Evolutionary conservation across 92 coral and sea anemone species (phyloP).

Genomic region (Parazoanthus atlanticus): DNA sequence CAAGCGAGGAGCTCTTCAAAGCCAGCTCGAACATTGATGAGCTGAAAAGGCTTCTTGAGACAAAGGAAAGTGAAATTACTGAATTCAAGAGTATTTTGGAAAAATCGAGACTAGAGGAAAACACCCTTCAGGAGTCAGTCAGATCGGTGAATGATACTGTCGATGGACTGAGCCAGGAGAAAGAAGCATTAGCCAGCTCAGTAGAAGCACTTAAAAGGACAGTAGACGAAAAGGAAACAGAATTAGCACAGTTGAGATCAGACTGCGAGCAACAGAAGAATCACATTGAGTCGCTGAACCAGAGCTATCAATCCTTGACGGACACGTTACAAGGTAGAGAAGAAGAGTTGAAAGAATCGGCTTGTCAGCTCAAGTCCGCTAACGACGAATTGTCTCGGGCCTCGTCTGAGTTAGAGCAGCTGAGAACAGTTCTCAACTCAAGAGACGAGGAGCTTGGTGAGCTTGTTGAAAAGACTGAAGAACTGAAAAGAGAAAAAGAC

Average conservation of each 20-base stretch:
- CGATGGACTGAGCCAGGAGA: slow-evolving; percentile 32
- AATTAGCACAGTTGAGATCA: slow-evolving; percentile 48
- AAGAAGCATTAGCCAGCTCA: slow-evolving; percentile 5
- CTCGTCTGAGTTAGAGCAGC: slow-evolving; percentile 24
- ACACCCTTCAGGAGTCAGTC: slow-evolving; percentile 20
- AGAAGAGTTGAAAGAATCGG: slow-evolving; percentile 67
- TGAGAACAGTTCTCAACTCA: slow-evolving; percentile 17
- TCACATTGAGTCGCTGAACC: slow-evolving; percentile 50
- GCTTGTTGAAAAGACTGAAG: slow-evolving; percentile 32
- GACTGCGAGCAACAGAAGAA: slow-evolving; percentile 57
- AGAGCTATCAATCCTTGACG: slow-evolving; percentile 56
- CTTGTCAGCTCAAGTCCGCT: background rate
- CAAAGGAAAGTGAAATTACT: slow-evolving; percentile 54
- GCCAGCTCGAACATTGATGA: slow-evolving; percentile 61
- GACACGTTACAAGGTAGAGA: slow-evolving; percentile 68
- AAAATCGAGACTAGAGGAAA: slow-evolving; percentile 15
- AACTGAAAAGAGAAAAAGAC: slow-evolving; percentile 49
- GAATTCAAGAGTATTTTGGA: slow-evolving; percentile 50
- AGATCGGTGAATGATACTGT: slow-evolving; percentile 16
- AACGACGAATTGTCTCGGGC: slow-evolving; percentile 34
- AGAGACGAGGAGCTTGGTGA: slow-evolving; percentile 63
- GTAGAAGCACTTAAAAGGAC: slow-evolving; percentile 22
- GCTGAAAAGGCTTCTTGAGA: slow-evolving; percentile 51
- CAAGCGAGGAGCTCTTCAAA: slow-evolving; percentile 49
- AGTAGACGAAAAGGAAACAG: slow-evolving; percentile 9